Evolutionary conservation across 2,113 vertebrate species (phyloP), one percentile per base, ranked within the genome.

Genomic region (Plectropomus leopardus): DNA sequence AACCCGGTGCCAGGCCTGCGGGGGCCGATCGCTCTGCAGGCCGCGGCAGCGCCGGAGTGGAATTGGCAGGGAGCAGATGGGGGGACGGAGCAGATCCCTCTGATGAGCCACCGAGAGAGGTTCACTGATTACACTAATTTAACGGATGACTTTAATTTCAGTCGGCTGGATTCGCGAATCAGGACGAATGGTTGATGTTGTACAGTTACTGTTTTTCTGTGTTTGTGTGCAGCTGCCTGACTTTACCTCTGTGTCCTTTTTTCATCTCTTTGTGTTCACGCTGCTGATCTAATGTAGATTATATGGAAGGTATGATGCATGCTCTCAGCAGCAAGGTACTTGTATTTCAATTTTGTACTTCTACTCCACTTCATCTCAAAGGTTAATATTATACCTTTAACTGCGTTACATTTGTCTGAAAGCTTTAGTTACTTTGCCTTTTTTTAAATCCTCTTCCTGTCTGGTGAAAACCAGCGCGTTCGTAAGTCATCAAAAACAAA

Each of bases 21-120:
- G 85, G 84, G 76, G 30, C 36, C 78, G 14, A 51, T 82, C 80
- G 40, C 67, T 76, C 54, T 63, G 61, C 32, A 0, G 75, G 67
- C 53, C 15, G 45, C 19, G 63, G 63, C 24, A 15, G 61, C 28
- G 4, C 26, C 30, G 66, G 6, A 48, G 67, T 28, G 53, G 80
- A 47, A 24, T 32, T 76, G 80, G 72, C 78, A 51, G 57, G 70
- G 65, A 81, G 83, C 86, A 90, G 77, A 83, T 85, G 76, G 71
- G 60, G 36, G 72, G 73, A 61, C 19, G 23, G 67, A 28, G 65
- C 68, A 19, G 48, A 84, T 84, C 80, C 67, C 74, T 82, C 67
- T 61, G 77, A 86, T 66, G 71, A 64, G 75, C 54, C 75, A 19
- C 71, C 48, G 54, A 64, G 34, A 58, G 80, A 78, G 73, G 53